phyloP scores from a whole-genome alignment of 2,113 vertebrate species.

The Malurus cyaneus region DNA sequence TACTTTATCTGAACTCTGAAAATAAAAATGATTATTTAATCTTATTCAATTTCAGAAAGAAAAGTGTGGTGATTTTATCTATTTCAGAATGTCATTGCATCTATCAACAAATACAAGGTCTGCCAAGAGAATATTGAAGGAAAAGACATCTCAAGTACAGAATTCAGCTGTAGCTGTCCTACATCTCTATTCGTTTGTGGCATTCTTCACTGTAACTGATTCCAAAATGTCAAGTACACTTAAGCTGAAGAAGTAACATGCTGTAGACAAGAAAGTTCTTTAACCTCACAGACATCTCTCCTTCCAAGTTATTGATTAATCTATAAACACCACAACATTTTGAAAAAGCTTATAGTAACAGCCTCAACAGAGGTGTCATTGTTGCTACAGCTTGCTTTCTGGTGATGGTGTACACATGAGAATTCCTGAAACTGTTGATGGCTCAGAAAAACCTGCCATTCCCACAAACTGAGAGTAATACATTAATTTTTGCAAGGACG shows the following conservation, averaged over 20 bases:
- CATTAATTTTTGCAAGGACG: neutral
- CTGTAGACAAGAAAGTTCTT: neutral
- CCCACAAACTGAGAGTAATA: neutral
- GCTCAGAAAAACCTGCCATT: neutral
- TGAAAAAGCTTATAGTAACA: neutral
- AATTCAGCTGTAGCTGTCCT: neutral
- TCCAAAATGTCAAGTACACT: neutral
- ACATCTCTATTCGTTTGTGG: neutral
- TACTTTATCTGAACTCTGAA: neutral
- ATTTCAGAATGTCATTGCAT: neutral
- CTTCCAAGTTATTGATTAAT: constrained; percentile 15
- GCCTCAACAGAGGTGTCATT: neutral
- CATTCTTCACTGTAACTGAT: neutral
- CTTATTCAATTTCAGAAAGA: neutral
- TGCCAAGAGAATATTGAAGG: neutral
- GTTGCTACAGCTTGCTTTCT: neutral
- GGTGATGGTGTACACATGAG: neutral
- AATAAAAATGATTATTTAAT: neutral
- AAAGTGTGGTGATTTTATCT: neutral
- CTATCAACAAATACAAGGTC: neutral
- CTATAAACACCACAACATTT: neutral
- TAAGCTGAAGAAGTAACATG: neutral
- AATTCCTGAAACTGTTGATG: neutral
- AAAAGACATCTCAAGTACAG: neutral
- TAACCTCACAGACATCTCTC: neutral